A percentile compares a stretch with the other conserved stretches of the same genome.
phyloP scores from a whole-genome alignment of 35 echinoderm and acorn worm species.

The Patiria miniata region DNA sequence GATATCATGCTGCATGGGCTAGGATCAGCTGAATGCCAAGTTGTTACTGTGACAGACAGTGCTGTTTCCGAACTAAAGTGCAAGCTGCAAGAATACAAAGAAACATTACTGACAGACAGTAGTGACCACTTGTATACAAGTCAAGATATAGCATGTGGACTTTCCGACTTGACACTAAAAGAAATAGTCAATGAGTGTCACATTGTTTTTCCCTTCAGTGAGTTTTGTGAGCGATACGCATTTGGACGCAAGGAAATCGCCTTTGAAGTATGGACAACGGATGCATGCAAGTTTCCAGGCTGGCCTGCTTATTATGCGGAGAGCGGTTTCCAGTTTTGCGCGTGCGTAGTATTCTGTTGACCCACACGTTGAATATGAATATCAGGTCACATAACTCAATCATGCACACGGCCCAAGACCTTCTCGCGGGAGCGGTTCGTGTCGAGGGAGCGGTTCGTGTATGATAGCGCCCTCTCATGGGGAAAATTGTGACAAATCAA shows the following conservation, averaged over 20 bases:
- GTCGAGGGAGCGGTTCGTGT: too few relatives aligned
- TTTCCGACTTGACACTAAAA: neutral
- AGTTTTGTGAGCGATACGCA: neutral
- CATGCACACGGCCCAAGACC: too few relatives aligned
- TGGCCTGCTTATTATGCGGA: too few relatives aligned
- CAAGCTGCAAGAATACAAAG: neutral
- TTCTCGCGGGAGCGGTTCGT: too few relatives aligned
- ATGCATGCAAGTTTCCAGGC: too few relatives aligned
- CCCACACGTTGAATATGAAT: too few relatives aligned
- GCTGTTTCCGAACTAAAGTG: neutral
- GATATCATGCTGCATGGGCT: neutral
- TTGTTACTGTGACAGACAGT: neutral
- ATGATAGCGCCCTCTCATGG: too few relatives aligned
- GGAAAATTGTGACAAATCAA: too few relatives aligned
- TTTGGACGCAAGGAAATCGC: neutral
- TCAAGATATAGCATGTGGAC: neutral
- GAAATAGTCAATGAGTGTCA: neutral
- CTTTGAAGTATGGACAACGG: neutral
- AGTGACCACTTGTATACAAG: neutral
- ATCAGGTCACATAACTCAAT: too few relatives aligned
- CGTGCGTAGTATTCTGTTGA: too few relatives aligned
- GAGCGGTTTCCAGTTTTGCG: too few relatives aligned
- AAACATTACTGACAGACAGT: conserved; percentile 7
- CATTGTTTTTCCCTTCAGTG: neutral
- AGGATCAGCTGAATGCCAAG: conserved; percentile 1